A percentile compares a stretch with the other conserved stretches of the same genome.
phyloP scores from a whole-genome alignment of 1,140 invertebrate genomes.

The Tetragnatha versicolor region DNA sequence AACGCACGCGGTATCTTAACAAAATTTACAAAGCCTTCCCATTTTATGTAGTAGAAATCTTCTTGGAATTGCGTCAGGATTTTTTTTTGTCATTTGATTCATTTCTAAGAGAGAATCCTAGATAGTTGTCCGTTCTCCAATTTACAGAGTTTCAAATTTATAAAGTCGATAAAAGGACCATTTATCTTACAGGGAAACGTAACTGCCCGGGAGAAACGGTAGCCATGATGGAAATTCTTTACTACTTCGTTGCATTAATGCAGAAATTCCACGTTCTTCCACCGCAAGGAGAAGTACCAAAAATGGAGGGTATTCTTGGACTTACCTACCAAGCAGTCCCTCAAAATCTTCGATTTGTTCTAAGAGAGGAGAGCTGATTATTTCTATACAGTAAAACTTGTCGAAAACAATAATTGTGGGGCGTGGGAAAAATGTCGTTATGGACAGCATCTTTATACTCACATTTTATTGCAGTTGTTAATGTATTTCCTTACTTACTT shows the following conservation, averaged over 20 bases:
- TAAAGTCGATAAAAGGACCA: not conserved
- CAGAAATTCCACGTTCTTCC: conserved; percentile 71
- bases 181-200: conserved; percentile 70
- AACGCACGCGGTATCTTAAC: too few species aligned
- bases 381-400: not conserved
- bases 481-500: too few species aligned
- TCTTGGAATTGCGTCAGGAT: not conserved
- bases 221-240: conserved; percentile 83
- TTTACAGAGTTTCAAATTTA: too few species aligned
- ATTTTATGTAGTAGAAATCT: too few species aligned
- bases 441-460: too few species aligned
- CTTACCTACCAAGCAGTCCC: conserved; percentile 21
- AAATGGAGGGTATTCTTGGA: conserved; percentile 18
- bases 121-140: too few species aligned
- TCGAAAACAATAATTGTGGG: not conserved
- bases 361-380: too few species aligned
- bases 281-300: not conserved
- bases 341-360: conserved; percentile 27
- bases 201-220: conserved; percentile 87
- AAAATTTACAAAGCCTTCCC: too few species aligned
- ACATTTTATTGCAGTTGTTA: too few species aligned
- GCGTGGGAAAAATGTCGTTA: too few species aligned
- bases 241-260: conserved; percentile 79
- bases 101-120: not conserved
- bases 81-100: not conserved